These are phyloP conservation scores for Cydia pomonella DNA, from an alignment of 1,140 invertebrate genomes.

Conservation along the genomic window DNA sequence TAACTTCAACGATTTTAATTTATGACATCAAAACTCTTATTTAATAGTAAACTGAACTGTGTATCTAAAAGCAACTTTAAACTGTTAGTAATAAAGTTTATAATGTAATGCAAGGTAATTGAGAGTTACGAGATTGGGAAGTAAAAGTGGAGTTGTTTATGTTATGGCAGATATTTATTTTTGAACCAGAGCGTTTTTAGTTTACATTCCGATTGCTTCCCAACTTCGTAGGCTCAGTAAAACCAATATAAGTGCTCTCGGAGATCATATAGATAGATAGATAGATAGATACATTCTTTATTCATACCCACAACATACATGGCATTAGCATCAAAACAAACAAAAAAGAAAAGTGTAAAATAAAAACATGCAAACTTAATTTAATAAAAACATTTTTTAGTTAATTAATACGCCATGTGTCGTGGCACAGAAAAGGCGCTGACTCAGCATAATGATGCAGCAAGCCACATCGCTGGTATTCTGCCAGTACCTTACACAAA, in stretches of 20 bases:
- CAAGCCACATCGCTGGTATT: too few species aligned
- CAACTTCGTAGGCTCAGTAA: neutral
- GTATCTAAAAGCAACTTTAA: neutral
- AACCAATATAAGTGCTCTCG: neutral
- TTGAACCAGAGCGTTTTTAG: slow-evolving; percentile 61
- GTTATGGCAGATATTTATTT: slow-evolving; percentile 65
- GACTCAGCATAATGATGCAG: too few species aligned
- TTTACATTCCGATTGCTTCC: neutral
- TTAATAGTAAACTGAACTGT: neutral
- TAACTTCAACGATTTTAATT: slow-evolving; percentile 34
- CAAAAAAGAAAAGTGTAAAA: too few species aligned
- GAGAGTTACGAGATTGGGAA: slow-evolving; percentile 34
- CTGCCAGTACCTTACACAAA: too few species aligned
- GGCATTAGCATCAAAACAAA: too few species aligned
- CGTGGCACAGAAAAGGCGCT: too few species aligned
- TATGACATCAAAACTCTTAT: neutral
- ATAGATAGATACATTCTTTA: too few species aligned
- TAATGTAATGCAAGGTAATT: neutral
- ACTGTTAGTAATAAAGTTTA: neutral
- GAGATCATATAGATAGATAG: too few species aligned
- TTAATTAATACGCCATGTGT: too few species aligned
- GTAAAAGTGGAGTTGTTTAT: slow-evolving; percentile 42
- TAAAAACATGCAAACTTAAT: too few species aligned
- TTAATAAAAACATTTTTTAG: too few species aligned
- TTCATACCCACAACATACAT: too few species aligned